Evolutionary conservation across 2,888 invertebrate species (phyloP), one percentile per base, ranked within the genome.

Genomic region (Noctua janthe): DNA sequence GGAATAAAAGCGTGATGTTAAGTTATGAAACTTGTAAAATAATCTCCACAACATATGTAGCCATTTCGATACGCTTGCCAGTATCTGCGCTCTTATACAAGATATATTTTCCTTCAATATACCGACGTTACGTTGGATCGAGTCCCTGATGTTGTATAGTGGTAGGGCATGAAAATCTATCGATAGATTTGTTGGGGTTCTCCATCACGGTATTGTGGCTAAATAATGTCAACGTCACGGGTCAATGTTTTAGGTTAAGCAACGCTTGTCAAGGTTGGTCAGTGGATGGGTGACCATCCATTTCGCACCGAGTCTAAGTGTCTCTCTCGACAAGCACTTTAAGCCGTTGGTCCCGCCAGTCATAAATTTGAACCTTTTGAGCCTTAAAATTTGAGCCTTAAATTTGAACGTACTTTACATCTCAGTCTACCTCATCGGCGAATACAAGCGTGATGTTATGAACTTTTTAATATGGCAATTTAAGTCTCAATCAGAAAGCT

Each of bases 91-190:
- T 82, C 76, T 81, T 88, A 87, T 81, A 88, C 78, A 83, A 85
- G 87, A 91, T 92, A 91, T 92, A 93, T 93, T 93, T 94, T 91
- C 91, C 90, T 92, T 91, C 92, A 91, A 94, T 94, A 93, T 94
- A 92, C 91, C 87, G 88, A 90, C 89, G 92, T 93, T 92, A 93
- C 92, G 89, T 90, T 88, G 89, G 86, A 89, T 89, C 87, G 91
- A 91, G 91, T 91, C 92, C 88, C 90, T 89, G 86, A 86, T 88
- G 89, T 83, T 83, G 69, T 54, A 67, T 91, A 93, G 92, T 80
- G 92, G 43, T 88, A 88, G 76, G 81, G 67, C 23, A 64, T 64
- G 69, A 10, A 15, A 47, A 29, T 4, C 20, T 76, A 73, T 81
- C 85, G 88, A 59, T n/a, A 59, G 5, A n/a, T 59, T 59, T n/a